Evolutionary conservation across 2,888 invertebrate genomes (phyloP).

Genomic region (Lasioglossum lativentre): DNA sequence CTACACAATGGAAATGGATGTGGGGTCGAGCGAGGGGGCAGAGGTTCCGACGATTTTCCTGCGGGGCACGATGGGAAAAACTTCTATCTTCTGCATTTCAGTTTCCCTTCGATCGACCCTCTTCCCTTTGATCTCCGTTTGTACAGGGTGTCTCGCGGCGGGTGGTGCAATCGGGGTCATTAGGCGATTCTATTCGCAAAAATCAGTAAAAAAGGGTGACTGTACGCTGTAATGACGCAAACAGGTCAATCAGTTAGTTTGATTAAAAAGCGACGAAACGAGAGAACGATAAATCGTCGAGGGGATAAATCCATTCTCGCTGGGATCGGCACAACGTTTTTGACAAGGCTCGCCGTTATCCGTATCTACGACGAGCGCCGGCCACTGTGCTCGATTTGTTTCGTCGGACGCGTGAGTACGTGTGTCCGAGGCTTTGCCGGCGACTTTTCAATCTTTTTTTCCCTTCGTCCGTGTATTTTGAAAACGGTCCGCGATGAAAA

Average conservation of each 20-base stretch:
- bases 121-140: not conserved
- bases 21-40: not conserved
- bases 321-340: not conserved
- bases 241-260: not conserved
- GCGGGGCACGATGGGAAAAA: not conserved
- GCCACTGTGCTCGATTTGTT: not conserved
- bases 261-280: not conserved
- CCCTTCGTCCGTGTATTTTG: not conserved
- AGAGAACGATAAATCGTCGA: not conserved
- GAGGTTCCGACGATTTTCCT: not conserved
- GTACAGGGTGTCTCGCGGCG: not conserved
- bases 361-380: not conserved
- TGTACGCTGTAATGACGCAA: not conserved
- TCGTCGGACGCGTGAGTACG: constrained; percentile 3
- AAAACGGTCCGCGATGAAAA: not conserved
- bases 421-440: not conserved
- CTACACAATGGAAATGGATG: constrained; percentile 2
- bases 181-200: not conserved
- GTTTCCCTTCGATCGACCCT: not conserved
- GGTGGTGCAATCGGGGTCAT: not conserved
- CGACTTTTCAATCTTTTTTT: not conserved
- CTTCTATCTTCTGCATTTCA: not conserved
- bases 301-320: not conserved
- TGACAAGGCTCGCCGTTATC: not conserved
- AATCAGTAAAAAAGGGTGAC: not conserved